Base-by-base conservation (phyloP, 2,113 vertebrate species). In the Psettodes erumei region DNA sequence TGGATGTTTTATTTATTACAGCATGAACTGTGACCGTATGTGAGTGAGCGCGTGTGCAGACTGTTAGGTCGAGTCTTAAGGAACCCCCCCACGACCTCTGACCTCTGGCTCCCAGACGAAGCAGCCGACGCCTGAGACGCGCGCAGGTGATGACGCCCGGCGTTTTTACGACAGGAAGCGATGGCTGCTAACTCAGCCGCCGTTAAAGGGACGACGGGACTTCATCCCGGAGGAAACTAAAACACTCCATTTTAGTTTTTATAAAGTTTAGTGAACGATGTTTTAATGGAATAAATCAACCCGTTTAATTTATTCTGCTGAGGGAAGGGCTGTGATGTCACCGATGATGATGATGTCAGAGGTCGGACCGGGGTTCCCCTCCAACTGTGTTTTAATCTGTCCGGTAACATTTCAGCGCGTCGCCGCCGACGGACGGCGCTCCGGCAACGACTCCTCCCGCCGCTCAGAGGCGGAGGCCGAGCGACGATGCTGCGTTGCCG, bases 1-100 rank as follows among this genome's bases (percentile, higher is more conserved):
- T 78, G 60, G 81, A 79, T 84, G 81, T 85, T 78, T 83, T 90
- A 92, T 91, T 91, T 92, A 91, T 90, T 88, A 85, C 83, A 85
- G 78, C 83, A 87, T 87, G 86, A 81, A 38, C 65, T 79, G 65
- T 73, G 69, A 3, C 19, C 61, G 76, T 33, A 71, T 13, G 12
- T n/a, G 77, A 10, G 56, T 3, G 45, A 25, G 71, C 40, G 81
- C 42, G 76, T n/a, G 75, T 28, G 50, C 38, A 70, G 66, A 84
- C 66, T 81, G 67, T 64, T 45, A 68, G 59, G 77, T 77, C n/a
- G 11, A 88, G 86, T 88, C 84, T 86, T 84, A 89, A 82, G 38
- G 27, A 73, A 2, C 63, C 71, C 45, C 47, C 56, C n/a, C 51
- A 2, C 12, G 4, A 81, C 33, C 50, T 56, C 32, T 28, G 71